Percentiles rank a stretch among this genome's conserved stretches.
Evolutionary conservation across 2,113 vertebrate genomes (phyloP).

Genomic region (Patagioenas fasciata): DNA sequence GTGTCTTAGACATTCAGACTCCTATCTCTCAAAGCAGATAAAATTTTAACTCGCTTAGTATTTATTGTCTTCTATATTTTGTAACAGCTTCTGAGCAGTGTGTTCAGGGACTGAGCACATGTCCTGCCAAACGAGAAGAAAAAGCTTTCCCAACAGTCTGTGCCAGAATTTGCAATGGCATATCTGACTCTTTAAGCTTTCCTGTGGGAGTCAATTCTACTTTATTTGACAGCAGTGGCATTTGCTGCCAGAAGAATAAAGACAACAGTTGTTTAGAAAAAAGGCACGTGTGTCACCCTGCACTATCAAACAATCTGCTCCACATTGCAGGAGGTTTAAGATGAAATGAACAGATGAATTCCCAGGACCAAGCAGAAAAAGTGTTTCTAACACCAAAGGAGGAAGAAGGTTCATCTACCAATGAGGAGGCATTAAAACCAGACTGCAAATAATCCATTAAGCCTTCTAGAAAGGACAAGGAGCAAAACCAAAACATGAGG

Average conservation of each 20-base stretch:
- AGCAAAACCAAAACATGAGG: background rate
- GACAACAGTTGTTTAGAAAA: constrained; percentile 29
- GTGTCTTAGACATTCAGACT: constrained; percentile 2
- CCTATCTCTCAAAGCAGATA: constrained; percentile 40
- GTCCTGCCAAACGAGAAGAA: constrained; percentile 20
- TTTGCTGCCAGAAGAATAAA: constrained; percentile 55
- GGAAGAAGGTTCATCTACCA: constrained; percentile 10
- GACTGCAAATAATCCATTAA: background rate
- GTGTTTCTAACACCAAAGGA: constrained; percentile 45
- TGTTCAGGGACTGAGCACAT: background rate
- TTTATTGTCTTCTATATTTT: constrained; percentile 11
- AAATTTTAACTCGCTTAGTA: constrained; percentile 7
- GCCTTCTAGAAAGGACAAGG: background rate
- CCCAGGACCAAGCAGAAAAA: constrained; percentile 22
- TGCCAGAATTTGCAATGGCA: background rate
- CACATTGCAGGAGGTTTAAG: constrained; percentile 11
- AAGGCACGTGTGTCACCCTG: background rate
- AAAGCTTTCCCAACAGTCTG: background rate
- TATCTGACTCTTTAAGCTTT: constrained; percentile 34
- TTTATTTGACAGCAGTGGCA: constrained; percentile 48
- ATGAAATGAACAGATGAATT: constrained; percentile 42
- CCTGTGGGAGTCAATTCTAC: constrained; percentile 54
- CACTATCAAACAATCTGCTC: constrained; percentile 46
- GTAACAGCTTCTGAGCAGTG: background rate
- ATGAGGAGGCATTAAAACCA: background rate